Evolutionary conservation across 2,113 vertebrate genomes (phyloP).

Genomic region (Apistogramma diplotaenia): DNA sequence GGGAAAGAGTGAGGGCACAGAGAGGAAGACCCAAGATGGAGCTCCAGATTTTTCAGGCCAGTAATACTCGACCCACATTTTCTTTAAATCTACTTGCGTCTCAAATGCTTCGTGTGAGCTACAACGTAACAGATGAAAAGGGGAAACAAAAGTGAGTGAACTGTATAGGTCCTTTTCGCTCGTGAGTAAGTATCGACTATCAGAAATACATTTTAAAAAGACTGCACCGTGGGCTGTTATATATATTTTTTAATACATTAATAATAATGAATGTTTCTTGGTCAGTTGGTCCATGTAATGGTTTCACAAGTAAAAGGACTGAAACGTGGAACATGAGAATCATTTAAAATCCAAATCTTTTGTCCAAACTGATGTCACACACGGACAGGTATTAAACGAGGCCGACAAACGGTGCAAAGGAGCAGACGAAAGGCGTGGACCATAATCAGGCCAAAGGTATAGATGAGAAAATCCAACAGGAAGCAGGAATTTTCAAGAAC

Average conservation of each 20-base stretch:
- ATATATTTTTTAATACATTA: background rate
- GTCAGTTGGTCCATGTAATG: too few relatives aligned
- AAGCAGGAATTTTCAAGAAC: too few relatives aligned
- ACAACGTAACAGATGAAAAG: background rate
- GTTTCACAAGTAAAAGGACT: background rate
- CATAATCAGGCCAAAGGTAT: background rate
- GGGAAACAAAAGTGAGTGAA: background rate
- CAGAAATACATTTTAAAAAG: background rate
- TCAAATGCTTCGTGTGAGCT: conserved; percentile 8
- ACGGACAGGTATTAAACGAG: too few relatives aligned
- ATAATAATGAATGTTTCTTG: background rate
- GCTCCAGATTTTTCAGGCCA: conserved; percentile 50
- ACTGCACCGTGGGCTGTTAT: background rate
- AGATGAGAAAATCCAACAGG: background rate
- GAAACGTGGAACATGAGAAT: background rate
- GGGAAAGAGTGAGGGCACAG: conserved; percentile 59
- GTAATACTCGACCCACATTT: conserved; percentile 62
- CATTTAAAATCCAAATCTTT: background rate
- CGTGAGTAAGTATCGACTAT: background rate
- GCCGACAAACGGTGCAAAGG: too few relatives aligned
- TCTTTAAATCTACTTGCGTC: conserved; percentile 31
- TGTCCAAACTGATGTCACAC: background rate
- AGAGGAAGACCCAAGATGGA: conserved; percentile 53
- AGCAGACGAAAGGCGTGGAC: too few relatives aligned
- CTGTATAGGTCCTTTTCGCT: background rate